Evolutionary conservation across 2,888 invertebrate species (phyloP), one percentile per base, ranked within the genome.

Genomic region (Ectropis crepuscularia): DNA sequence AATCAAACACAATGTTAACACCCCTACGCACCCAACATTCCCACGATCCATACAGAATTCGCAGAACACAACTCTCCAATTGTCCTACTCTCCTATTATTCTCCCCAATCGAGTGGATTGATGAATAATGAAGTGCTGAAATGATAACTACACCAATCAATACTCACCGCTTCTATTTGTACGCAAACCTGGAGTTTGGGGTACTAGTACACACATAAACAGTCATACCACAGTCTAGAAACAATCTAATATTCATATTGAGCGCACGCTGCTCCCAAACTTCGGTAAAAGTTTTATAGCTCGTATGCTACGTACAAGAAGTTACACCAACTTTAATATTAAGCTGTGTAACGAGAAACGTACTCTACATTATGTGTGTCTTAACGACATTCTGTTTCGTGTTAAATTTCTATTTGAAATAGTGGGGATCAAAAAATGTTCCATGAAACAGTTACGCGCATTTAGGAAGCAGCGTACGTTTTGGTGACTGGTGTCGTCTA

Each of bases 1-100:
- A 97, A 97, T 95, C 95, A 94, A 94, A 94, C 90, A 94, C 86
- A 94, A 83, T 85, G 92, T 94, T 93, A 94, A 93, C 92, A 89
- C 69, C 83, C 86, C 85, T 78, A 57, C 41, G 46, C 39, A 50
- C 11, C 28, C 42, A 47, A 45, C 46, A 6, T 11, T 12, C n/a
- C 11, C 28, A 39, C n/a, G 16, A 55, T 36, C 11, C 47, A 41
- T 43, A 54, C 12, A 54, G 50, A 42, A 61, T 48, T 11, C 53
- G 53, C 49, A 65, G 57, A 61, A 78, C 79, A 81, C 81, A 83
- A 83, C 81, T 82, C 81, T 82, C 80, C 81, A 73, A 74, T 70
- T 28, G 16, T 28, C 16, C 16, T 28, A 28, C 16, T 28, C 16
- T 57, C 48, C 37, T 46, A 57, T 54, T 8, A 37, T 49, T n/a